Conservation (phyloP, 2,888 invertebrate genomes). For the Marasmarcha lunaedactyla region DNA sequence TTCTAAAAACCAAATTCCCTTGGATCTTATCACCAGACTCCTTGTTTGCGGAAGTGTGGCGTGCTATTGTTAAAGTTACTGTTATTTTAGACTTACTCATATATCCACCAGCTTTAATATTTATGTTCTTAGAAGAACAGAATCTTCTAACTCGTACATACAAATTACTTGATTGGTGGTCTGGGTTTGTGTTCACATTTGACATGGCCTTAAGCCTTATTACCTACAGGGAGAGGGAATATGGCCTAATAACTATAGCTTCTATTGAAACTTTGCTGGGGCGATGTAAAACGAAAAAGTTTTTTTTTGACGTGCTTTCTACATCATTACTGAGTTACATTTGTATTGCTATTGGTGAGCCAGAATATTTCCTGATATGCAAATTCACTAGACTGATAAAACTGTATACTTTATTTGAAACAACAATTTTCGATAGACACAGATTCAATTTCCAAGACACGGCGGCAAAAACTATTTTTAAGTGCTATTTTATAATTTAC, state of each 20-base stretch:
- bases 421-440: neutral
- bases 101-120: conserved; percentile 33
- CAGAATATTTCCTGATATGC: neutral
- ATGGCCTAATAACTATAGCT: neutral
- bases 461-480: neutral
- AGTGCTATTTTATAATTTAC: neutral
- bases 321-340: neutral
- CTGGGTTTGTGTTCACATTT: conserved; percentile 29
- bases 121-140: conserved; percentile 3
- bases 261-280: neutral
- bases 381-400: neutral
- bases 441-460: neutral
- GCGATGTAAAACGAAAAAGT: neutral
- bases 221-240: conserved; percentile 19
- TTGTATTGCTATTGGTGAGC: neutral
- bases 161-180: conserved; percentile 29
- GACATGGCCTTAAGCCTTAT: conserved; percentile 39
- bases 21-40: conserved; percentile 42
- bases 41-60: conserved; percentile 32
- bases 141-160: conserved; percentile 37
- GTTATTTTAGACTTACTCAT: conserved; percentile 32
- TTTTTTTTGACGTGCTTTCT: neutral
- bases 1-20: conserved; percentile 37
- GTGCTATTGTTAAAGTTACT: conserved; percentile 27
- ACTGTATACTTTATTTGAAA: neutral